Evolutionary conservation across 2,113 vertebrate species (phyloP).

Genomic region (Oryzias woworae): DNA sequence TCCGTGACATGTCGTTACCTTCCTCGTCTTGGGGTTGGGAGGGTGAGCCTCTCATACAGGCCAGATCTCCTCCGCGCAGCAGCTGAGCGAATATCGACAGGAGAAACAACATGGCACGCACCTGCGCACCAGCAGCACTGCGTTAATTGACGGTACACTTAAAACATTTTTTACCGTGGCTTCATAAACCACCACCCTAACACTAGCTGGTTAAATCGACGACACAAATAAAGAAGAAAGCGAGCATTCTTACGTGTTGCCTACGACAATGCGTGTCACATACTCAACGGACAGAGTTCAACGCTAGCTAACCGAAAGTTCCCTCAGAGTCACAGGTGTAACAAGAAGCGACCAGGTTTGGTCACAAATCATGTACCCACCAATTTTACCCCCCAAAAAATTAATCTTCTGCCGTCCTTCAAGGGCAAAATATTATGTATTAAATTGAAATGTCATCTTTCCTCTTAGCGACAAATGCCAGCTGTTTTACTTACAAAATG

Average conservation of each 20-base stretch:
- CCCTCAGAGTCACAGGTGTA: constrained; percentile 1
- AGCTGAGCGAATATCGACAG: constrained; percentile 78
- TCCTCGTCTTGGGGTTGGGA: constrained; percentile 42
- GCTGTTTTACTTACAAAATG: no score
- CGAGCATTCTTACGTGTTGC: constrained; percentile 2
- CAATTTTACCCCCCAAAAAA: no score
- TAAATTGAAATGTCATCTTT: neutral
- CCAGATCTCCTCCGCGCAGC: constrained; percentile 68
- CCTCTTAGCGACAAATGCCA: no score
- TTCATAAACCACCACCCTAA: no score
- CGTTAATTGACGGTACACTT: constrained; percentile 4
- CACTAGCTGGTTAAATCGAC: no score
- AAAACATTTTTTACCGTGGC: no score
- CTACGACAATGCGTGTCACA: constrained; percentile 2
- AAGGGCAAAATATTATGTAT: neutral
- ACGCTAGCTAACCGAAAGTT: neutral
- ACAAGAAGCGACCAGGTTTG: constrained; percentile 25
- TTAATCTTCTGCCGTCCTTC: neutral
- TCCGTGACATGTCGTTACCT: constrained; percentile 70
- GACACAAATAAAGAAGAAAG: no score
- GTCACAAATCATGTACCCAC: constrained; percentile 8
- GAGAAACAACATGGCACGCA: constrained; percentile 75
- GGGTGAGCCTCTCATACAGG: constrained; percentile 49
- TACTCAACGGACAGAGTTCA: constrained; percentile 2
- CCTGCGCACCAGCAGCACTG: constrained; percentile 48